Percentiles rank a stretch among this genome's conserved stretches.
phyloP scores from a whole-genome alignment of 1,140 invertebrate genomes.

The Ooceraea biroi region DNA sequence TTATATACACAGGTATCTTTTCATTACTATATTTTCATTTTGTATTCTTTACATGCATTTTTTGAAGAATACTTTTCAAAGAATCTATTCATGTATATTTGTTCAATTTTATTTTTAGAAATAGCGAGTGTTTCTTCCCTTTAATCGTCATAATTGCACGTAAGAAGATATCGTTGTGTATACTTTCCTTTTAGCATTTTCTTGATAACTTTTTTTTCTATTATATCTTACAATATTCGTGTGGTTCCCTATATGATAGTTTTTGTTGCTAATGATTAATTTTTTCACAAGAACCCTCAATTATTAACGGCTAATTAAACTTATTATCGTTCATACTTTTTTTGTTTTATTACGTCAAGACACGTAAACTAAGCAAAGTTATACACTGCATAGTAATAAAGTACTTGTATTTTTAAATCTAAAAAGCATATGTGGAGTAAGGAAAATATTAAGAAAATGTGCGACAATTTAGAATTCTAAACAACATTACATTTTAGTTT shows the following conservation, averaged over 20 bases:
- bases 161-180: not conserved
- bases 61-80: no score
- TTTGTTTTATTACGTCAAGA: conserved; percentile 1
- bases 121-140: not conserved
- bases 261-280: not conserved
- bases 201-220: no score
- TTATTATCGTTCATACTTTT: conserved; percentile 31
- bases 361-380: conserved; percentile 12
- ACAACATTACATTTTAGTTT: no score
- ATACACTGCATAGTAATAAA: conserved; percentile 1
- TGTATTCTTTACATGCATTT: no score
- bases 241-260: not conserved
- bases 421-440: not conserved
- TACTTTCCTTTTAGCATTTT: not conserved
- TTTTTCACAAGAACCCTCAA: conserved; percentile 19
- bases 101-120: not conserved
- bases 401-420: conserved; percentile 22
- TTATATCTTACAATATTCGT: not conserved
- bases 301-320: conserved; percentile 34
- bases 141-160: not conserved
- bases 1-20: no score
- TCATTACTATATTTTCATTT: no score
- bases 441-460: not conserved
- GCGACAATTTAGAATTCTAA: no score
- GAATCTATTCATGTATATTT: not conserved